These are phyloP conservation scores for Tyria jacobaeae DNA, from an alignment of 2,888 invertebrate species.

Conservation along the genomic window DNA sequence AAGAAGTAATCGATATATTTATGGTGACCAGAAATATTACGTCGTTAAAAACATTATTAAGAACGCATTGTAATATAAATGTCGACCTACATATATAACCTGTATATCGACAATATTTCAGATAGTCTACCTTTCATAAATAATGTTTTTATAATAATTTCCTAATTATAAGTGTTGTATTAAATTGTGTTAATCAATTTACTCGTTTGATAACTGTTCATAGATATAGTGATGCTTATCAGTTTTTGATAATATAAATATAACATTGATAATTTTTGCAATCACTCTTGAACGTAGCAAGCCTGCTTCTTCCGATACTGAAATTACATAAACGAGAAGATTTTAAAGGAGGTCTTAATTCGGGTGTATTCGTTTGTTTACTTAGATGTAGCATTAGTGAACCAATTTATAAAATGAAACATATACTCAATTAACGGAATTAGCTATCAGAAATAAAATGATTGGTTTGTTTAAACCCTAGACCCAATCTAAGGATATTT, in stretches of 20 bases:
- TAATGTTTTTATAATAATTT: too few relatives aligned
- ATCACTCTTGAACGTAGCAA: background rate
- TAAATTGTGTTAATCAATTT: too few relatives aligned
- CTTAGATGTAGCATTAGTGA: too few relatives aligned
- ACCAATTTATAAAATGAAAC: too few relatives aligned
- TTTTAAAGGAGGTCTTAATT: background rate
- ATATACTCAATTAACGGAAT: too few relatives aligned
- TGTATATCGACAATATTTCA: background rate
- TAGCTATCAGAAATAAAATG: background rate
- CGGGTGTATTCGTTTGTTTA: too few relatives aligned
- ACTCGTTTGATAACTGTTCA: background rate
- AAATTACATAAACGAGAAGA: too few relatives aligned
- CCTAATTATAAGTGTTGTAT: too few relatives aligned
- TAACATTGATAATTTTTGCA: background rate
- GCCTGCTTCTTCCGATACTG: background rate
- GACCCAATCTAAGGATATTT: constrained; percentile 12
- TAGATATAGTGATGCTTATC: background rate
- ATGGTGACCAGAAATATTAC: background rate
- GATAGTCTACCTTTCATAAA: background rate
- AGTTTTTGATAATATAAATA: background rate
- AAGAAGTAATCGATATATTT: background rate
- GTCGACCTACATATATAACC: background rate
- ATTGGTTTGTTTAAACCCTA: background rate
- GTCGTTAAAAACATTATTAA: background rate
- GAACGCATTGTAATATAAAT: background rate